These are phyloP conservation scores for Pyrrhia umbra DNA, from an alignment of 2,888 invertebrate genomes.

Conservation along the genomic window DNA sequence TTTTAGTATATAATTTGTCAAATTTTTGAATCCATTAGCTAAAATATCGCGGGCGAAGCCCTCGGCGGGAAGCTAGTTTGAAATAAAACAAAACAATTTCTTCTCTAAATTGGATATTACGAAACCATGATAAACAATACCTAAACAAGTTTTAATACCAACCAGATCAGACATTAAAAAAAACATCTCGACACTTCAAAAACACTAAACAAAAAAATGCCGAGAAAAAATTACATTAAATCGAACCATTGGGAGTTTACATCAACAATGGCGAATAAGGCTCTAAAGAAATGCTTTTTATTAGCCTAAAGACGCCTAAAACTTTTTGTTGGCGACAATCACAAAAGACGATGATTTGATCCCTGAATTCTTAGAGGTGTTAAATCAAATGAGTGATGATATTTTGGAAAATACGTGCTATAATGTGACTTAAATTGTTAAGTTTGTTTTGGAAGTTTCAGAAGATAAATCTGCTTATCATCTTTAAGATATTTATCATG, in stretches of 20 bases:
- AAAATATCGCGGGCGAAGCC: too few species aligned
- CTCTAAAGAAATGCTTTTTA: constrained; percentile 58
- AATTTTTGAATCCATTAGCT: too few species aligned
- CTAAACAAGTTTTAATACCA: neutral
- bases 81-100: neutral
- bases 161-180: constrained; percentile 1
- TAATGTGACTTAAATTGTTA: constrained; percentile 14
- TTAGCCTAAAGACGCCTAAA: constrained; percentile 49
- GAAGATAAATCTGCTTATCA: constrained; percentile 17
- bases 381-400: constrained; percentile 56
- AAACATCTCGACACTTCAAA: constrained; percentile 5
- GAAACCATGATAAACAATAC: constrained; percentile 12
- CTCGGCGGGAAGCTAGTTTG: too few species aligned
- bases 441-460: constrained; percentile 24
- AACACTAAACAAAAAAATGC: constrained; percentile 24
- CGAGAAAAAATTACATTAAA: constrained; percentile 34
- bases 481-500: neutral
- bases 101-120: neutral
- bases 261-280: constrained; percentile 40
- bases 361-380: constrained; percentile 44
- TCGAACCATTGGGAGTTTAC: constrained; percentile 35
- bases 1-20: too few species aligned
- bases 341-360: constrained; percentile 58
- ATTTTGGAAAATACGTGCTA: constrained; percentile 35
- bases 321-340: constrained; percentile 45